Percentiles rank a stretch among this genome's conserved stretches.
These are phyloP conservation scores for Pterocles burchelli DNA, from an alignment of 2,113 vertebrate genomes.

Conservation along the genomic window DNA sequence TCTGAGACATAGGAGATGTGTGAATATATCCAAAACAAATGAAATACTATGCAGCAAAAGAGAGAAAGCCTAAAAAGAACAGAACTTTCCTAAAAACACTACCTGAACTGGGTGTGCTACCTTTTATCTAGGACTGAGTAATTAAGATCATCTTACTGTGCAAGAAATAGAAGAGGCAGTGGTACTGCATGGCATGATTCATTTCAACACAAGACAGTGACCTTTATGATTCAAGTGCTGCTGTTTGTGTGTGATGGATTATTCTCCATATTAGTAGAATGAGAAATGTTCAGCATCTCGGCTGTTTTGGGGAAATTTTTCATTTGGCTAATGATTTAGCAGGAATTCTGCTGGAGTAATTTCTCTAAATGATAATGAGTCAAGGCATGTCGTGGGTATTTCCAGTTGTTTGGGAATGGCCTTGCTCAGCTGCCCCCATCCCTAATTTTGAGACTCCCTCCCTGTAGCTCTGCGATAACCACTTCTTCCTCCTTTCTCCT, in stretches of 20 bases:
- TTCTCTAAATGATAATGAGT: neutral
- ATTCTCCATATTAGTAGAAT: neutral
- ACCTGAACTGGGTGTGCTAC: neutral
- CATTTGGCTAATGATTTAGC: neutral
- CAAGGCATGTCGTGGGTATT: neutral
- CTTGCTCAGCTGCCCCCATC: neutral
- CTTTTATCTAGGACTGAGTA: neutral
- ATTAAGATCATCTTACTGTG: neutral
- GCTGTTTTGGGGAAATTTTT: neutral
- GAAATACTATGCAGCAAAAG: neutral
- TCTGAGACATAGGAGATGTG: neutral
- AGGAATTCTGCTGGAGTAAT: neutral
- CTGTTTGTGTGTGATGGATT: neutral
- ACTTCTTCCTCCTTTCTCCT: neutral
- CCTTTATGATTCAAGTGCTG: conserved; percentile 40
- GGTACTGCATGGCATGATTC: neutral
- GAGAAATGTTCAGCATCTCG: neutral
- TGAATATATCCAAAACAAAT: neutral
- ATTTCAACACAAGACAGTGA: neutral
- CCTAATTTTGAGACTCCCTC: neutral
- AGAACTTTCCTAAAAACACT: neutral
- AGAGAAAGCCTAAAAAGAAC: neutral
- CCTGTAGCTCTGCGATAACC: neutral
- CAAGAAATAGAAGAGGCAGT: neutral
- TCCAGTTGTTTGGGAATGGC: neutral